A percentile compares a stretch with the other conserved stretches of the same genome.
Evolutionary conservation across 2,113 vertebrate species (phyloP).

Genomic region (Benitochromis conjunctus): DNA sequence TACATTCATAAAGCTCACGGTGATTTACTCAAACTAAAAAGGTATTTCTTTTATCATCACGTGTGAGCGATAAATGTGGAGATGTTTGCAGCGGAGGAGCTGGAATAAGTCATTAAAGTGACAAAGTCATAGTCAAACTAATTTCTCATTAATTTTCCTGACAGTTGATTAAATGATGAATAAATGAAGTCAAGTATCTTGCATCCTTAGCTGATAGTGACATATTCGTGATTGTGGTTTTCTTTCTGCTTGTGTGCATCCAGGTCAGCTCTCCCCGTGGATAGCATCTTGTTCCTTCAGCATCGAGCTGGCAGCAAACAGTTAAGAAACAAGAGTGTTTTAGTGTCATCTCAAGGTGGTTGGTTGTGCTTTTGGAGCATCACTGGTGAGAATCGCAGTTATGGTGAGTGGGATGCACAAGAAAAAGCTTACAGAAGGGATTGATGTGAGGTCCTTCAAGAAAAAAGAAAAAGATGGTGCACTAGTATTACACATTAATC

Average conservation of each 20-base stretch:
- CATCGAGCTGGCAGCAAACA: background rate
- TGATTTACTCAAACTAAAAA: background rate
- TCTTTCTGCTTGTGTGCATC: background rate
- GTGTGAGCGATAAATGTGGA: background rate
- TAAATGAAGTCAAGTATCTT: background rate
- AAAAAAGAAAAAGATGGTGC: background rate
- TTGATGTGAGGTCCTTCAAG: background rate
- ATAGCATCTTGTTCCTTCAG: conserved; percentile 58
- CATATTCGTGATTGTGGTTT: background rate
- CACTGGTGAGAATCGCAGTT: background rate
- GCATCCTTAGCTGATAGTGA: background rate
- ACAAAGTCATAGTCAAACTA: background rate
- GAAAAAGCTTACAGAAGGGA: background rate
- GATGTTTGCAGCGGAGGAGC: background rate
- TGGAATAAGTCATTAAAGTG: background rate
- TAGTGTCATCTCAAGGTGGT: conserved; percentile 47
- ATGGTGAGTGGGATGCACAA: conserved; percentile 3
- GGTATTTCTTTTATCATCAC: background rate
- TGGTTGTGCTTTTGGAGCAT: conserved; percentile 42
- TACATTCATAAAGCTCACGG: background rate
- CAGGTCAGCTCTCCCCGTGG: conserved; percentile 32
- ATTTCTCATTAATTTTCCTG: background rate
- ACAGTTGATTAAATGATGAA: background rate
- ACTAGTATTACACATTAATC: background rate
- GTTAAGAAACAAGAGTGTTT: conserved; percentile 16